Conservation (phyloP, 2,113 vertebrate genomes). For the pig (Sus scrofa) region DNA sequence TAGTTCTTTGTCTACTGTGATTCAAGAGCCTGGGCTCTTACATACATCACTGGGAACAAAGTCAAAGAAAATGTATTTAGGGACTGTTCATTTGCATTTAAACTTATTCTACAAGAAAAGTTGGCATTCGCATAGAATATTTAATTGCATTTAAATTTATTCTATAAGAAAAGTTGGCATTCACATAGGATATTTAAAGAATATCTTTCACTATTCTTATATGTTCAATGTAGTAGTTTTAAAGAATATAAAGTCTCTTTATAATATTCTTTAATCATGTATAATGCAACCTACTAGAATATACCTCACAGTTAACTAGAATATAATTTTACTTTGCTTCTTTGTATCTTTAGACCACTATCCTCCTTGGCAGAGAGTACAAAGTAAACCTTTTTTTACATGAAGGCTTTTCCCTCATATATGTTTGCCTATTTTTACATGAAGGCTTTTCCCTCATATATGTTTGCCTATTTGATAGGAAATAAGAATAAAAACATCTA, state of each 20-base stretch:
- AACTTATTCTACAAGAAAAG: neutral
- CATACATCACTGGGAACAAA: neutral
- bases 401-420: neutral
- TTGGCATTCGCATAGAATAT: neutral
- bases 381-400: neutral
- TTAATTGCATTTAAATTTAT: too few species aligned
- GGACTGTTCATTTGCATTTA: neutral
- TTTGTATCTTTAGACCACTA: neutral
- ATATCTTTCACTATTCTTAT: neutral
- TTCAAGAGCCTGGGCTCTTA: neutral
- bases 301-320: neutral
- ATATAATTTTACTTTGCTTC: conserved; percentile 16
- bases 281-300: conserved; percentile 22
- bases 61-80: neutral
- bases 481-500: conserved; percentile 36
- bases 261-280: neutral
- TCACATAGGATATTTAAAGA: conserved; percentile 40
- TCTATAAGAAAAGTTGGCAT: too few species aligned
- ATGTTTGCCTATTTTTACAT: neutral
- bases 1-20: neutral
- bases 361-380: neutral
- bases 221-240: neutral
- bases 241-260: neutral
- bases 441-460: neutral
- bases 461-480: neutral